These are phyloP conservation scores for Blastobasis adustella DNA, from an alignment of 2,888 invertebrate genomes.

Conservation along the genomic window DNA sequence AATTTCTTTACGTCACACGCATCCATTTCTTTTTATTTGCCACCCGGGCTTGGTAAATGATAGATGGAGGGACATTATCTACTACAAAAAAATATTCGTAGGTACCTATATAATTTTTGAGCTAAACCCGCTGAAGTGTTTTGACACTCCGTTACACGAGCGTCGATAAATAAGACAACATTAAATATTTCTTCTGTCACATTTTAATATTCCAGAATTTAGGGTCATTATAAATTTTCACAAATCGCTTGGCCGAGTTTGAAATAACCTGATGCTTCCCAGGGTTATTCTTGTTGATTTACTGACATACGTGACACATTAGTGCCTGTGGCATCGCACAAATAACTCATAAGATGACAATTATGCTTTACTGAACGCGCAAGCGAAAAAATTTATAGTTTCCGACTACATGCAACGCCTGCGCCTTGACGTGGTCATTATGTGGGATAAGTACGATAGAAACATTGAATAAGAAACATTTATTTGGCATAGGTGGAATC, in stretches of 20 bases:
- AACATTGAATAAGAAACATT: no score
- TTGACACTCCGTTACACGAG: no score
- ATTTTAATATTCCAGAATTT: constrained; percentile 14
- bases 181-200: constrained; percentile 6
- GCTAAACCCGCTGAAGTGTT: no score
- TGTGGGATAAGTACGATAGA: not conserved
- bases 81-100: no score
- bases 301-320: constrained; percentile 39
- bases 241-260: constrained; percentile 12
- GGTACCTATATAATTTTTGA: no score
- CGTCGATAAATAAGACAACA: constrained; percentile 7
- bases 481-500: no score
- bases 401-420: constrained; percentile 42
- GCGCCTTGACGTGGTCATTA: constrained; percentile 7
- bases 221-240: constrained; percentile 11
- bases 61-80: no score
- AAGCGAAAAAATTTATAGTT: constrained; percentile 53
- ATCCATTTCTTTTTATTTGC: no score
- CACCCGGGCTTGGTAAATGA: no score
- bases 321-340: constrained; percentile 35
- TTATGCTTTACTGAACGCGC: constrained; percentile 41
- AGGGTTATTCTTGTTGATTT: constrained; percentile 21
- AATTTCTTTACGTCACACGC: no score
- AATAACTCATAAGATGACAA: constrained; percentile 60
- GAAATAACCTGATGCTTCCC: constrained; percentile 10